Percentiles rank a stretch among this genome's conserved stretches.
Conservation (phyloP, 2,113 vertebrate species). For the cattle (Bos taurus) region ARS-UCD2.0 NC_037337.1:90810001-90810500, state of each 20-base stretch:
- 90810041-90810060: constrained; percentile 19
- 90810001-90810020: constrained; percentile 8
- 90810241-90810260: neutral
- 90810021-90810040: constrained; percentile 13
- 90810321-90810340: neutral
- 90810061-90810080: constrained; percentile 37
- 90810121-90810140: neutral
- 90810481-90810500: neutral
- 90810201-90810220: constrained; percentile 14
- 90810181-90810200: constrained; percentile 12
- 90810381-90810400: neutral
- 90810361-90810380: neutral
- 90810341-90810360: neutral
- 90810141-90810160: constrained; percentile 43
- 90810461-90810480: neutral
- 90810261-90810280: neutral
- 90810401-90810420: neutral
- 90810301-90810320: neutral
- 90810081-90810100: constrained; percentile 24
- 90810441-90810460: neutral
- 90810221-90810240: constrained; percentile 31
- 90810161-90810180: constrained; percentile 62
- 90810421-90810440: neutral
- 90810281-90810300: neutral
- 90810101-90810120: constrained; percentile 12